Percentiles rank a stretch among this genome's conserved stretches.
Conservation (phyloP, 1,140 invertebrate genomes). For the Hirudo medicinalis region DNA sequence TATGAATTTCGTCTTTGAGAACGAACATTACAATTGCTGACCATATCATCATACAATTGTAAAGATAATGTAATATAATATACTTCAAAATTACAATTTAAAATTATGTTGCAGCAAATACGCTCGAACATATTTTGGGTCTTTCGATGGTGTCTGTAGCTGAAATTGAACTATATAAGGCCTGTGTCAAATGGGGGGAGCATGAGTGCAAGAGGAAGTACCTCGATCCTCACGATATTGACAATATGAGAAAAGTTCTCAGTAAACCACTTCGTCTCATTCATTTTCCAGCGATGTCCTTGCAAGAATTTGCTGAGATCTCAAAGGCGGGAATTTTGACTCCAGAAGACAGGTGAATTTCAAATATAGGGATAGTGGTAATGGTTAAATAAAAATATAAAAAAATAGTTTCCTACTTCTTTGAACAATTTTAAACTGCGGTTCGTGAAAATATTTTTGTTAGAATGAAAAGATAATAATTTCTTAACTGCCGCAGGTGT, state of each 20-base stretch:
- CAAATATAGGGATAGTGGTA: too few species aligned
- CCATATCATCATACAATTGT: too few species aligned
- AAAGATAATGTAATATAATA: too few species aligned
- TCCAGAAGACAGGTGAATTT: slow-evolving; percentile 46
- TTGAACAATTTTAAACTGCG: too few species aligned
- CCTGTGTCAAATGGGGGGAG: slow-evolving; percentile 53
- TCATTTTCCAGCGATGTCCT: slow-evolving; percentile 56
- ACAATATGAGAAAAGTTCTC: slow-evolving; percentile 35
- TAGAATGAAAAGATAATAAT: too few species aligned
- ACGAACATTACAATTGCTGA: too few species aligned
- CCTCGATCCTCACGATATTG: slow-evolving; percentile 23
- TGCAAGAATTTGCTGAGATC: slow-evolving; percentile 64
- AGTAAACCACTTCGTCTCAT: slow-evolving; percentile 25
- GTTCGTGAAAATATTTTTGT: too few species aligned
- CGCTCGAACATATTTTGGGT: slow-evolving; percentile 42
- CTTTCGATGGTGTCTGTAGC: slow-evolving; percentile 56
- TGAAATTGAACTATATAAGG: slow-evolving; percentile 61
- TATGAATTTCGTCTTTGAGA: too few species aligned
- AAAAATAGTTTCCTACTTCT: too few species aligned
- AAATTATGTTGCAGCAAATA: background rate
- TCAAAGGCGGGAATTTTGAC: slow-evolving; percentile 56
- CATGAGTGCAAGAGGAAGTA: slow-evolving; percentile 31
- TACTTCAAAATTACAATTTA: too few species aligned
- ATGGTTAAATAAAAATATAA: too few species aligned
- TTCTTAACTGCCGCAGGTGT: background rate